Base-by-base conservation (phyloP, 2,888 invertebrate genomes). In the Physocephala rufipes region DNA sequence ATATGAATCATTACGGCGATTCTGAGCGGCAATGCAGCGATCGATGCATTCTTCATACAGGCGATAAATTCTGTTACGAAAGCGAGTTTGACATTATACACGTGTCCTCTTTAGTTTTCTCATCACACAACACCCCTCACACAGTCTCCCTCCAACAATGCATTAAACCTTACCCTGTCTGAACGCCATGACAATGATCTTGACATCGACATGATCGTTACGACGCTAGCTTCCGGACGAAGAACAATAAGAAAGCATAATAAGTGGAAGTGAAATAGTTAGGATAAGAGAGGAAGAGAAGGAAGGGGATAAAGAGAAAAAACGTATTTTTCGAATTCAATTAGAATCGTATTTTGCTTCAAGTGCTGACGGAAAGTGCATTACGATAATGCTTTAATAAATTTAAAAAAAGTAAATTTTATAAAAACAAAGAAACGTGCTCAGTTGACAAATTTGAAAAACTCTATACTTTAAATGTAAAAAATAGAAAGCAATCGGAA, bases 141-240 rank as follows among this genome's bases (percentile, higher is more conserved):
- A n/a, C n/a, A n/a, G n/a, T n/a, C n/a, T n/a, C n/a, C n/a, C n/a
- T n/a, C n/a, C n/a, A n/a, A n/a, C n/a, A n/a, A n/a, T n/a, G n/a
- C n/a, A n/a, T n/a, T n/a, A n/a, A n/a, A n/a, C n/a, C n/a, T n/a
- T n/a, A n/a, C 49, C 19, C 49, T 2, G 15, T n/a, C 49, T 15
- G 49, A 2, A 13, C 49, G 9, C 49, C 49, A 15, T 47, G 63
- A 45, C 63, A 63, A 24, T 63, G 26, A 47, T 63, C 63, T 63
- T 63, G 63, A 63, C 63, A 30, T n/a, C 30, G 13, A 15, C 30
- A 36, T 2, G 3, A 59, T 19, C 49, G 19, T 3, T n/a, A 49
- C 49, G 4, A 5, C 49, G 19, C 3, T 49, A 49, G 19, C 4
- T 49, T 49, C 36, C 36, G 36, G 36, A 36, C 9, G 15, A 55